Evolutionary conservation across 2,113 vertebrate genomes (phyloP).

Genomic region (Xenus cinereus): DNA sequence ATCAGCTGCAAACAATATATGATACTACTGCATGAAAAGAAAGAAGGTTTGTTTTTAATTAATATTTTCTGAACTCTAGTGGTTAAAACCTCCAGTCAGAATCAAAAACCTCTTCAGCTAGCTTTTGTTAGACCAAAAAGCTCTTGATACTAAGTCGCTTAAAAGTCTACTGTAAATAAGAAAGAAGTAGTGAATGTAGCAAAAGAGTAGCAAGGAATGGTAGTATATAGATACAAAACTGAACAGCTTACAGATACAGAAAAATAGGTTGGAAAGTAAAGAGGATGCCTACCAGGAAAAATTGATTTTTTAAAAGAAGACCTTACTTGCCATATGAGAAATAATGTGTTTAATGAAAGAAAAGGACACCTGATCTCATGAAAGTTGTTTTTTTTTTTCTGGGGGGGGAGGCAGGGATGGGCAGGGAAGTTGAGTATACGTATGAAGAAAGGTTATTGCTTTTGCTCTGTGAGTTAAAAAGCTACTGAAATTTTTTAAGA

Average conservation of each 20-base stretch:
- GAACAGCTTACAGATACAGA: not conserved
- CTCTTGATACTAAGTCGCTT: not conserved
- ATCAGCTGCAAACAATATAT: not conserved
- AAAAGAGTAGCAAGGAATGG: not conserved
- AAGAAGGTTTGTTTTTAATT: not conserved
- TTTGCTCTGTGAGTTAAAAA: not conserved
- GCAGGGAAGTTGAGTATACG: too few species aligned
- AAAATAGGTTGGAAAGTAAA: not conserved
- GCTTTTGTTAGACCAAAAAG: not conserved
- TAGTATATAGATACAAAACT: not conserved
- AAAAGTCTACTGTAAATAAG: not conserved
- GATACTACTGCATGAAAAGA: not conserved
- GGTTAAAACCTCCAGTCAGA: not conserved
- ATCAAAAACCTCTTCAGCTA: not conserved
- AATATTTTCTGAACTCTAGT: not conserved
- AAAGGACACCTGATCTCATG: not conserved
- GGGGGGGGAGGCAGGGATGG: accelerated
- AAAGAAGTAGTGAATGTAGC: not conserved
- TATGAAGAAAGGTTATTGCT: not conserved
- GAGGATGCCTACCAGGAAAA: not conserved
- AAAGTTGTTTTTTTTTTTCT: not conserved
- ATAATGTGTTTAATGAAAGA: not conserved
- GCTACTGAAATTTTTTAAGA: not conserved
- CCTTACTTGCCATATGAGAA: not conserved
- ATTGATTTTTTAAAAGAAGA: not conserved